Evolutionary conservation across 2,113 vertebrate species (phyloP).

Genomic region (Plotosus lineatus): DNA sequence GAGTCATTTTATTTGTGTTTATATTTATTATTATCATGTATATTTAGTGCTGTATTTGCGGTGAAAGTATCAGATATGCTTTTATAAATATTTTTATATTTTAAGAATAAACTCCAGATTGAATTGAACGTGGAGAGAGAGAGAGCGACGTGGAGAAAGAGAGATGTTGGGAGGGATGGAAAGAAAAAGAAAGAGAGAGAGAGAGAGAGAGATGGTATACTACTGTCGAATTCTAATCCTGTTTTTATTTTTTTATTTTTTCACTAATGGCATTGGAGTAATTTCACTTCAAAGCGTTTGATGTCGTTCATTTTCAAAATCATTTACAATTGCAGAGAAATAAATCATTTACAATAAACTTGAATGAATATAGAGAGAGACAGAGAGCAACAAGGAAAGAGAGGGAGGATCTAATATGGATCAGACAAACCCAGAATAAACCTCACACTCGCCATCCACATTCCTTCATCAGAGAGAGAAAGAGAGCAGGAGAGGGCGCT

Average conservation of each 20-base stretch:
- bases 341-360: conserved; percentile 62
- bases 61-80: too few species aligned
- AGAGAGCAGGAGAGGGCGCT: background rate
- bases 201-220: conserved; percentile 57
- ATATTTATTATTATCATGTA: too few species aligned
- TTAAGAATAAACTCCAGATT: too few species aligned
- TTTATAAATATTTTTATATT: too few species aligned
- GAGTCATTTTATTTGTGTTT: too few species aligned
- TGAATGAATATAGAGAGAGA: conserved; percentile 61
- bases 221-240: conserved; percentile 68
- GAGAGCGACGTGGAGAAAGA: conserved; percentile 15
- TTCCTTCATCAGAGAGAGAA: conserved; percentile 36
- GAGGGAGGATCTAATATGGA: background rate
- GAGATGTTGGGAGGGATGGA: conserved; percentile 47
- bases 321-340: conserved; percentile 56
- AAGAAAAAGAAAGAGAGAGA: conserved; percentile 47
- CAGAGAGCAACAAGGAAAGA: too few species aligned
- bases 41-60: too few species aligned
- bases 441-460: background rate
- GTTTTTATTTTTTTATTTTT: conserved; percentile 54
- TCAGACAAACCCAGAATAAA: background rate
- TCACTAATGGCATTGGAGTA: conserved; percentile 60
- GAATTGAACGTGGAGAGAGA: background rate
- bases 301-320: conserved; percentile 63
- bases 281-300: conserved; percentile 72